A percentile compares a stretch with the other conserved stretches of the same genome.
These are phyloP conservation scores for Archips crataeganus DNA, from an alignment of 2,888 invertebrate species.

Conservation along the genomic window DNA sequence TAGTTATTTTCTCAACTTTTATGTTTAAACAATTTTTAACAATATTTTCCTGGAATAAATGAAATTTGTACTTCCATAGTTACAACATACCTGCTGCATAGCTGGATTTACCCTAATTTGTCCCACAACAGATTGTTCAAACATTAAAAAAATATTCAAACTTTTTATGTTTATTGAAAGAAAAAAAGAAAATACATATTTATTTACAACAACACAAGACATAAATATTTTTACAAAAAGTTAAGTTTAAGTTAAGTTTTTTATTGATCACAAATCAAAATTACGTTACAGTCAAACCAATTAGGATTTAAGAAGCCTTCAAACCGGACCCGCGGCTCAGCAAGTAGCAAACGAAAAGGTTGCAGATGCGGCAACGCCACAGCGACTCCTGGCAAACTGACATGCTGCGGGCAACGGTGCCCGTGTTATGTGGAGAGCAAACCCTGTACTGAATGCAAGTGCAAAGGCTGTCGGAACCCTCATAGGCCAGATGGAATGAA, in stretches of 20 bases:
- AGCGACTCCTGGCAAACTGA: conserved; percentile 94
- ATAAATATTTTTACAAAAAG: too few relatives aligned
- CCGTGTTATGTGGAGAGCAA: conserved; percentile 97
- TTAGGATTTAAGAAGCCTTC: conserved; percentile 81
- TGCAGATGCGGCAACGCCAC: conserved; percentile 97
- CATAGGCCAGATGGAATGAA: conserved; percentile 93
- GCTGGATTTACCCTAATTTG: too few relatives aligned
- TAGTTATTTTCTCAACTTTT: not conserved
- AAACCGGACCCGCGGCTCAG: conserved; percentile 74
- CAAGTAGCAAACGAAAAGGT: conserved; percentile 88
- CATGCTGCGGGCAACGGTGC: conserved; percentile 97
- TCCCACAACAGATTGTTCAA: too few relatives aligned
- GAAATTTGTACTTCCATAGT: too few relatives aligned
- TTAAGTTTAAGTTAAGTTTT: too few relatives aligned
- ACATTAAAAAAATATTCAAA: too few relatives aligned
- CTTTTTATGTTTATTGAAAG: too few relatives aligned
- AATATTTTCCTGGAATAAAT: too few relatives aligned
- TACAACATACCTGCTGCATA: too few relatives aligned
- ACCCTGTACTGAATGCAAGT: conserved; percentile 95
- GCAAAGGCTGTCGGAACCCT: conserved; percentile 97
- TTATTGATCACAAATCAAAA: too few relatives aligned
- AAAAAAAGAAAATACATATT: too few relatives aligned
- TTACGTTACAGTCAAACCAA: conserved; percentile 69
- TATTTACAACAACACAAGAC: too few relatives aligned
- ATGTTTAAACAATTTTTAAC: not conserved